Evolutionary conservation across 2,888 invertebrate genomes (phyloP).

Genomic region (Dryobota labecula): DNA sequence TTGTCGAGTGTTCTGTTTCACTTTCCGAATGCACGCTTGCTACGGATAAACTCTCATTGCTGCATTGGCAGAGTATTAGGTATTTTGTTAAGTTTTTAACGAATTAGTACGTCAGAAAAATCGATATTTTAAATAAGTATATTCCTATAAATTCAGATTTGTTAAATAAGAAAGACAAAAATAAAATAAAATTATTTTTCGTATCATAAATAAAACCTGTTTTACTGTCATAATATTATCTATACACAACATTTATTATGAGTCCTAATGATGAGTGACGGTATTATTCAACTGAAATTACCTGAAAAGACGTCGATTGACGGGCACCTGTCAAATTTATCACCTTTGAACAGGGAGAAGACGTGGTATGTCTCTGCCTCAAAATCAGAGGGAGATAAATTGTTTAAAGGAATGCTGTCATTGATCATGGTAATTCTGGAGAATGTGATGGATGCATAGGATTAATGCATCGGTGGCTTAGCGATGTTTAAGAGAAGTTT

Average conservation of each 20-base stretch:
- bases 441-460: neutral
- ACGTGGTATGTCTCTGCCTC: conserved; percentile 41
- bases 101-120: conserved; percentile 1
- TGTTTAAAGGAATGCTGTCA: conserved; percentile 35
- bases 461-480: neutral
- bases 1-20: conserved; percentile 77
- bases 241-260: conserved; percentile 62
- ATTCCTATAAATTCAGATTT: neutral
- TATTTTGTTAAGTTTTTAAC: neutral
- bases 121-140: neutral
- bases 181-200: neutral
- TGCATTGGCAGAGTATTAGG: conserved; percentile 25
- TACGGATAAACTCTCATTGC: conserved; percentile 35
- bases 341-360: conserved; percentile 52
- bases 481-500: neutral
- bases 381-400: conserved; percentile 59
- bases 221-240: conserved; percentile 12
- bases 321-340: conserved; percentile 74
- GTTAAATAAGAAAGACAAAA: neutral
- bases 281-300: conserved; percentile 72
- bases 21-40: conserved; percentile 69
- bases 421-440: conserved; percentile 28
- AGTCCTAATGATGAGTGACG: conserved; percentile 69
- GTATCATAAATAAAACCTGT: neutral
- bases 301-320: conserved; percentile 69